These are phyloP conservation scores for Conus ventricosus DNA, from an alignment of 1,140 invertebrate genomes.

Conservation along the genomic window DNA sequence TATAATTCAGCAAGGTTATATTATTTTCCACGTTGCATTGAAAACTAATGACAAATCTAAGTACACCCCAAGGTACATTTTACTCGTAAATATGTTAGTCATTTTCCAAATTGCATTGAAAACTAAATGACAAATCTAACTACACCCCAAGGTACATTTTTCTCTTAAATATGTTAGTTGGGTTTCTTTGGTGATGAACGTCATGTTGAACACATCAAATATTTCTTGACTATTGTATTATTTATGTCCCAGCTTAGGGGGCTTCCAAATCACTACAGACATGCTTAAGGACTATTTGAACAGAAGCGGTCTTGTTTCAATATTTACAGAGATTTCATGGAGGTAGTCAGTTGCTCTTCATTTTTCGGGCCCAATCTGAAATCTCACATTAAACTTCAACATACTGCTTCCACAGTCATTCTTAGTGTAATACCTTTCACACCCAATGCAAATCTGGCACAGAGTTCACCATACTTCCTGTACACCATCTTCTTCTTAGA, in stretches of 20 bases:
- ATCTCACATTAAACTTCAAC: neutral
- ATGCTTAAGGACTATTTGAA: neutral
- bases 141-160: too few species aligned
- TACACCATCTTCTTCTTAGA: neutral
- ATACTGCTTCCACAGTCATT: neutral
- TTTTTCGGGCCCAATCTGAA: neutral
- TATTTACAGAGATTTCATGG: slow-evolving; percentile 4
- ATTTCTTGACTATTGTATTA: too few species aligned
- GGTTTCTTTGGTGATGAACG: neutral
- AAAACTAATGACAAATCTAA: too few species aligned
- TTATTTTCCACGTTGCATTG: too few species aligned
- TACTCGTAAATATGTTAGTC: too few species aligned
- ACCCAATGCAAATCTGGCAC: neutral
- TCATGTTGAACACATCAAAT: neutral
- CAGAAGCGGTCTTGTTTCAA: neutral
- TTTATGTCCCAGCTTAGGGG: too few species aligned
- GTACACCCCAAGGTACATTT: too few species aligned
- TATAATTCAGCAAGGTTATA: too few species aligned
- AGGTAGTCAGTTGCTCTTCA: slow-evolving; percentile 10
- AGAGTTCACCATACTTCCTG: neutral
- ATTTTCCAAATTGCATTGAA: too few species aligned
- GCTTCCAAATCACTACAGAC: neutral
- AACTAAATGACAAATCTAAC: too few species aligned
- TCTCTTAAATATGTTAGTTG: too few species aligned
- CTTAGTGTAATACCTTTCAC: neutral